Base-by-base conservation (phyloP, 1,140 invertebrate species). In the Alviniconcha marisindica region DNA sequence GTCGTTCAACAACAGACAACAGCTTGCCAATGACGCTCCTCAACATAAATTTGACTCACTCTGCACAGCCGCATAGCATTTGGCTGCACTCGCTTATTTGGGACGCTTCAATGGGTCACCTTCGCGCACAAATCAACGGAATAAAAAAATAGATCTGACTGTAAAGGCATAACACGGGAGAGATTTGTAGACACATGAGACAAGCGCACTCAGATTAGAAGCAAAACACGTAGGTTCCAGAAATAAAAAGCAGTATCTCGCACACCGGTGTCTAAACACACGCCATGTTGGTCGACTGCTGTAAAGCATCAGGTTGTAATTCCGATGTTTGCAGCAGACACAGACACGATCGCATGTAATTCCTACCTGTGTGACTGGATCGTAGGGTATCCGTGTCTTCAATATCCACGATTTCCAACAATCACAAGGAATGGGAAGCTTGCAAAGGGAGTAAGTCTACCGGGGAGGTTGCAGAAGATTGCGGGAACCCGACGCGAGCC, bases 401-500 rank as follows among this genome's bases (percentile, higher is more conserved):
- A 48, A 44, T 79, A 74, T 80, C 77, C 51, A 48, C 63, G 48
- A 40, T 80, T 66, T 84, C 38, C 83, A 81, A 33, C 60, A 73
- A 42, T 76, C 31, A 73, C 48, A 69, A 80, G 69, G n/a, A 78
- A n/a, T 66, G 74, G 66, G 28, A 76, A 60, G 54, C 54, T 60
- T 79, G 76, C 77, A 84, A 81, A 85, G 77, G 81, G 82, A 81
- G 63, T 83, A 84, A 63, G 38, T 79, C 2, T 66, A 40, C 40
- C 56, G 60, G 36, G 78, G 60, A 80, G 78, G 85, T 84, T 87
- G 84, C 89, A 85, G 87, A 88, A 87, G 87, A 89, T 88, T 87
- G 87, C 87, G 78, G 87, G 89, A 87, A 88, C 87, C 87, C 87
- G 85, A 86, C 87, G 85, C 84, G 81, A 87, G 81, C 84, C 86